Evolutionary conservation across 1,140 invertebrate species (phyloP).

Genomic region (Drosophila albomicans): DNA sequence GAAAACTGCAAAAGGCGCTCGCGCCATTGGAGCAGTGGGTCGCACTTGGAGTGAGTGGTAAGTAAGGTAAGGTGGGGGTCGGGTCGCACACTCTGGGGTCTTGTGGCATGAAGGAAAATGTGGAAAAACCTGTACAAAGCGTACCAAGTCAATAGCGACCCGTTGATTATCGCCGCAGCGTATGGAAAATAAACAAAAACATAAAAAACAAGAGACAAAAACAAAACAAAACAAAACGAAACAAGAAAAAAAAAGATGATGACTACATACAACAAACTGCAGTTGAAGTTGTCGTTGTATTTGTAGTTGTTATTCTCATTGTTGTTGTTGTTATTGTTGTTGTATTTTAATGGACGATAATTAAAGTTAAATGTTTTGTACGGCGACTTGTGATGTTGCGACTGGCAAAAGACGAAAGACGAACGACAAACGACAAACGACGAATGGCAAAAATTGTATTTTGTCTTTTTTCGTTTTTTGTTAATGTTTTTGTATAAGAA

Average conservation of each 20-base stretch:
- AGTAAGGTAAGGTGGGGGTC: constrained; percentile 25
- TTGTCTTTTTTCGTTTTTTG: neutral
- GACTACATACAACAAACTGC: constrained; percentile 32
- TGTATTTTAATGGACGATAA: constrained; percentile 65
- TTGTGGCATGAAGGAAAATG: constrained; percentile 52
- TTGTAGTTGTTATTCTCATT: constrained; percentile 32
- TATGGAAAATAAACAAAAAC: constrained; percentile 25
- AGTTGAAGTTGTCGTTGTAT: constrained; percentile 28
- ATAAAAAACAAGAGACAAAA: constrained; percentile 7
- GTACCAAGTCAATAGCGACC: constrained; percentile 55
- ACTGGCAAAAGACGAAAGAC: constrained; percentile 14
- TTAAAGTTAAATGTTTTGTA: constrained; percentile 69
- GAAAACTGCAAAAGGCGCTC: constrained; percentile 43
- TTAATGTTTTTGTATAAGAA: constrained; percentile 11
- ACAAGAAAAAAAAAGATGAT: constrained; percentile 17
- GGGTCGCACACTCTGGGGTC: constrained; percentile 28
- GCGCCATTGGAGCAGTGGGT: constrained; percentile 78
- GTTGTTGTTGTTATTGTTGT: neutral
- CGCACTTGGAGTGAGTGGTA: constrained; percentile 48
- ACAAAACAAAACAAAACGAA: constrained; percentile 17
- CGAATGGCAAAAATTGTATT: constrained; percentile 6
- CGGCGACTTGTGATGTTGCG: constrained; percentile 34
- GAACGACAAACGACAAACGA: too few species aligned
- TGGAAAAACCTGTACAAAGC: constrained; percentile 77
- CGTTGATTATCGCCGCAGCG: constrained; percentile 25